Percentiles rank a stretch among this genome's conserved stretches.
Conservation (phyloP, 1,140 invertebrate genomes). For the Caerostris darwini region DNA sequence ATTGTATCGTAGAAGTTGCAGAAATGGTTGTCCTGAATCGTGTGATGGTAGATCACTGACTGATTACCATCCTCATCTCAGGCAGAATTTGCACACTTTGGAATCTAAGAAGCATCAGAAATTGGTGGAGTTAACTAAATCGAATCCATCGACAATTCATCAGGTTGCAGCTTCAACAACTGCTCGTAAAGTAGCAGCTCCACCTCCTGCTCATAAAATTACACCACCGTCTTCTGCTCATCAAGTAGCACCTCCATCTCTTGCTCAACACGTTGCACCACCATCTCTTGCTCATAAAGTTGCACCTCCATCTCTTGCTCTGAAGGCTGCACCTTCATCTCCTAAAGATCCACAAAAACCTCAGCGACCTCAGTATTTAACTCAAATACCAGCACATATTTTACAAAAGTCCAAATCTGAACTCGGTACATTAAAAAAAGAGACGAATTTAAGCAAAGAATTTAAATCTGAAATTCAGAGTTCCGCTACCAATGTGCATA, state of each 20-base stretch:
- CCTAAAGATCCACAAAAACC: neutral
- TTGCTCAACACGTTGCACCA: neutral
- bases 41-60: slow-evolving; percentile 28
- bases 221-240: neutral
- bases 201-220: neutral
- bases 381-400: slow-evolving; percentile 34
- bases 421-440: neutral
- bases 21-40: slow-evolving; percentile 81
- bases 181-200: neutral
- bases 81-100: neutral
- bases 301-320: neutral
- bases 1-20: slow-evolving; percentile 92
- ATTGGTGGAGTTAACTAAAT: neutral
- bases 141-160: neutral
- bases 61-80: neutral
- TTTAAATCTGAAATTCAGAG: neutral
- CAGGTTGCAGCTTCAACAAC: neutral
- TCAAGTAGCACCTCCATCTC: neutral
- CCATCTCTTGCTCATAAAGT: neutral
- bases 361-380: slow-evolving; percentile 11
- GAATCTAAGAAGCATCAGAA: slow-evolving; percentile 56
- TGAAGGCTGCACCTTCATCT: no score
- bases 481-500: neutral
- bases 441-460: neutral
- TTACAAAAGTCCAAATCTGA: slow-evolving; percentile 8